Percentiles rank a stretch among this genome's conserved stretches.
Evolutionary conservation across 2,888 invertebrate genomes (phyloP).

Genomic region (Dendrolimus pini): DNA sequence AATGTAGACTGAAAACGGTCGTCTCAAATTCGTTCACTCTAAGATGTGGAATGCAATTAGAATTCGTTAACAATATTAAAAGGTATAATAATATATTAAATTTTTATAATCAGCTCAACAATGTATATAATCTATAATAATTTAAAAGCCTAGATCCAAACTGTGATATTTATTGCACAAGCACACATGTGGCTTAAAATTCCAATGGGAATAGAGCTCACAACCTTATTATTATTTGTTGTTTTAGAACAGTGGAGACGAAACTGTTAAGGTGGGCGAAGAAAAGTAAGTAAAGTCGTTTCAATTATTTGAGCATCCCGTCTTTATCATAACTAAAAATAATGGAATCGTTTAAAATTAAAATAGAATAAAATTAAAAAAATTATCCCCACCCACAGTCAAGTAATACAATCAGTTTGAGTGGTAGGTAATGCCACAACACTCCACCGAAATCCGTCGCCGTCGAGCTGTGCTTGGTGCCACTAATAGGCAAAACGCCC

Average conservation of each 20-base stretch:
- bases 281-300: slow-evolving; percentile 30
- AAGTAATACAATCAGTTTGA: slow-evolving; percentile 31
- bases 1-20: slow-evolving; percentile 76
- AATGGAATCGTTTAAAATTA: slow-evolving; percentile 42
- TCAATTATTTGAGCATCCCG: slow-evolving; percentile 50
- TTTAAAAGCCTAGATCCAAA: slow-evolving; percentile 78
- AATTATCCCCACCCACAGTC: slow-evolving; percentile 49
- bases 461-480: slow-evolving; percentile 68
- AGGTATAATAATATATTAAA: slow-evolving; percentile 79
- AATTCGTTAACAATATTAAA: slow-evolving; percentile 78
- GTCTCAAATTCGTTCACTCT: slow-evolving; percentile 76
- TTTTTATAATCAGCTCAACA: slow-evolving; percentile 80
- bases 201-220: slow-evolving; percentile 76
- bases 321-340: slow-evolving; percentile 38
- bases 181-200: slow-evolving; percentile 76
- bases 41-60: slow-evolving; percentile 78
- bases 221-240: slow-evolving; percentile 71
- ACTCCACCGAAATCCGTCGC: slow-evolving; percentile 53
- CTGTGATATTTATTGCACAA: slow-evolving; percentile 79
- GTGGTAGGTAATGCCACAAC: slow-evolving; percentile 48
- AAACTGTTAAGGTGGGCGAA: slow-evolving; percentile 53
- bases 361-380: slow-evolving; percentile 14
- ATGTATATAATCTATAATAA: slow-evolving; percentile 80
- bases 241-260: slow-evolving; percentile 57
- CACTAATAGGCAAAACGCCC: slow-evolving; percentile 75